Evolutionary conservation across 2,797 vertebrate genomes (phyloP), one percentile per base, ranked within the genome.

Genomic region (Leuciscus waleckii): DNA sequence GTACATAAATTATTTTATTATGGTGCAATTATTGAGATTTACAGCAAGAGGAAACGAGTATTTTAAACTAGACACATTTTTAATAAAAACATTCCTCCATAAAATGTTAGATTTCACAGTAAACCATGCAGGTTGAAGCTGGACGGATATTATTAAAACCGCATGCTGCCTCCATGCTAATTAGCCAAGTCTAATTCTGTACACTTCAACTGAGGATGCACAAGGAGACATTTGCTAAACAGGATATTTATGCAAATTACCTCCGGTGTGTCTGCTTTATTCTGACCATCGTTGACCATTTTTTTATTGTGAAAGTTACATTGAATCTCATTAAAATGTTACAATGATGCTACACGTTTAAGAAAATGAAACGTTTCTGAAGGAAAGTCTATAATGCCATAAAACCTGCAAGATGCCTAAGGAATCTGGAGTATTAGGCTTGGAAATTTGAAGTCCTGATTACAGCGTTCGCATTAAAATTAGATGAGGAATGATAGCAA

Each of bases 221-320:
- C 32, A 67, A 76, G 21, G 17, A 68, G 73, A 69, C 65, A 75
- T 81, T 67, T 68, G 58, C 80, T 85, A 73, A 83, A 85, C 37
- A 83, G 67, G 39, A 67, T 26, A 29, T 74, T 85, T 80, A 88
- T 86, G 85, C 68, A 83, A 88, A 88, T 88, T n/a, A 51, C 51
- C 54, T 67, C 32, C 21, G 29, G 39, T 65, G 39, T 51, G n/a
- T 58, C 16, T 14, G 75, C 82, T 21, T 19, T 5, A 7, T 69
- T 61, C n/a, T 73, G 71, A 81, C 71, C 83, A 54, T 68, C 29
- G 7, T 23, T 83, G 65, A 21, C 70, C 26, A n/a, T 29, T 77
- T 56, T 56, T 63, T 87, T 37, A 87, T 71, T 83, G 77, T 76
- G 49, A 76, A 77, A 74, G 84, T 77, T 11, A 63, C 35, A 82